phyloP scores from a whole-genome alignment of 2,113 vertebrate species.

The Chionodraco myersi region DNA sequence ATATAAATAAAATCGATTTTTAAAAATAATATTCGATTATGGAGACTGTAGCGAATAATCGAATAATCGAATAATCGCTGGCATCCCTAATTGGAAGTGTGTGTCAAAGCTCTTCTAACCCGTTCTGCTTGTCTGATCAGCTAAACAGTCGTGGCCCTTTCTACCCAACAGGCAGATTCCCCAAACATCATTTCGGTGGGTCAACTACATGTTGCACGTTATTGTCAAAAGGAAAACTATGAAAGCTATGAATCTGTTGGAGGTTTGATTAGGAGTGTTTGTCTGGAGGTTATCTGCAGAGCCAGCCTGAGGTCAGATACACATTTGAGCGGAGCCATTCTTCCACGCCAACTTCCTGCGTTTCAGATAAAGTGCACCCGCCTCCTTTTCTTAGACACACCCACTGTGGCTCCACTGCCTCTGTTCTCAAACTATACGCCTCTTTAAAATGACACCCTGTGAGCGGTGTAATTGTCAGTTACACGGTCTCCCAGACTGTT shows the following conservation, averaged over 20 bases:
- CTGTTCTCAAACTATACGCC: neutral
- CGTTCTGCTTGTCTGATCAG: neutral
- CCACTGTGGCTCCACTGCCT: neutral
- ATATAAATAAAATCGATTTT: too few species aligned
- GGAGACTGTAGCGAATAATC: too few species aligned
- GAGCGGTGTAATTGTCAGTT: conserved; percentile 14
- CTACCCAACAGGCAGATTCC: neutral
- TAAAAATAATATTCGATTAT: too few species aligned
- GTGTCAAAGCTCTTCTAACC: neutral
- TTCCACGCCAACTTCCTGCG: conserved; percentile 49
- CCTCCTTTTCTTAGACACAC: conserved; percentile 32
- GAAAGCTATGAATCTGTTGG: neutral
- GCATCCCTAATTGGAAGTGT: too few species aligned
- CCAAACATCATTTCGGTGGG: neutral
- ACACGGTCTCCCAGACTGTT: conserved; percentile 12
- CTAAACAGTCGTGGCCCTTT: neutral
- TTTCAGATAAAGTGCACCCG: conserved; percentile 27
- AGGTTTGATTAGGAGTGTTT: neutral
- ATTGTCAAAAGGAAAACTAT: neutral
- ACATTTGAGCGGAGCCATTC: conserved; percentile 18
- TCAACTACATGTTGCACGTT: neutral
- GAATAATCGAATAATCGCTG: too few species aligned
- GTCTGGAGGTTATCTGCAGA: conserved; percentile 40
- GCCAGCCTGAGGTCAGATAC: conserved; percentile 33
- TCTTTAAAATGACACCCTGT: conserved; percentile 38